These are phyloP conservation scores for Gallinago solitaria DNA, from an alignment of 2,797 vertebrate species.

Conservation along the genomic window DNA sequence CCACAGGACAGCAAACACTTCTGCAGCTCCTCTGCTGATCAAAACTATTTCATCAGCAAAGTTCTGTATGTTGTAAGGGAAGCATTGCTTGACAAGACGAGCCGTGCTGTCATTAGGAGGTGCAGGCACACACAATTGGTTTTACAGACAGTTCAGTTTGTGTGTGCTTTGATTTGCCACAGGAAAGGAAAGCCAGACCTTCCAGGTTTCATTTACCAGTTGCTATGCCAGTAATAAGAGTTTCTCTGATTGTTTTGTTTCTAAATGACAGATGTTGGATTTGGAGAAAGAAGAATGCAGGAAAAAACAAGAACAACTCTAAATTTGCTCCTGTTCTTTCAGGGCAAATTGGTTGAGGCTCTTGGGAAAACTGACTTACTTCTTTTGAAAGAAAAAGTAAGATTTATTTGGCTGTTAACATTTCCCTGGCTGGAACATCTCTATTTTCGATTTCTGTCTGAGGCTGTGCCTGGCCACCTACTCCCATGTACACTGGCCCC, in stretches of 20 bases:
- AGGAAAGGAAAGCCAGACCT: constrained; percentile 12
- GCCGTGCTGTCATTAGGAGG: background rate
- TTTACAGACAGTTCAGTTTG: background rate
- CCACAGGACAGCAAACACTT: background rate
- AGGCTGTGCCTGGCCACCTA: background rate
- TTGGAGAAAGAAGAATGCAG: background rate
- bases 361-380: background rate
- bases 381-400: background rate
- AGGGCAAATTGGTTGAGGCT: background rate
- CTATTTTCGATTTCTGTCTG: background rate
- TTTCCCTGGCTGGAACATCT: background rate
- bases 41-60: constrained; percentile 4
- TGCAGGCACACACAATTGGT: background rate
- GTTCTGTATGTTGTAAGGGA: background rate
- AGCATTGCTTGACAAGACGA: background rate
- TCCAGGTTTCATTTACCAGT: background rate
- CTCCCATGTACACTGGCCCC: rapidly evolving
- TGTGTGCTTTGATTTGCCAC: constrained; percentile 11
- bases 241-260: background rate
- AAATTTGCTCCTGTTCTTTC: background rate
- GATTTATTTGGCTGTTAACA: background rate
- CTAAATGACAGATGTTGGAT: background rate
- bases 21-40: background rate
- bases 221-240: background rate
- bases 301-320: background rate